A percentile compares a stretch with the other conserved stretches of the same genome.
phyloP scores from a whole-genome alignment of 2,888 invertebrate species.

The Peribatodes rhomboidaria region DNA sequence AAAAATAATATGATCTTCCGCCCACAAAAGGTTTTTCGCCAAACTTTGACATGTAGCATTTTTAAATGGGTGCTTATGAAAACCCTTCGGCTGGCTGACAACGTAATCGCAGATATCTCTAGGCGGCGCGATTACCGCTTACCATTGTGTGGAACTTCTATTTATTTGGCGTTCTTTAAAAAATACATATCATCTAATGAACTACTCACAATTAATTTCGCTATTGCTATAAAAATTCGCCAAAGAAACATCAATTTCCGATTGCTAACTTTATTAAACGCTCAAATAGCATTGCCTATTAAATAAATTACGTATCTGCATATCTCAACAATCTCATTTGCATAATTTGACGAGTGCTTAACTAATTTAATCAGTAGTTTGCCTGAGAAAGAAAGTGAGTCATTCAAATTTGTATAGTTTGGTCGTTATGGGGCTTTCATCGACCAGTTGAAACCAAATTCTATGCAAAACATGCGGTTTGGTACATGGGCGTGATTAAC shows the following conservation, averaged over 20 bases:
- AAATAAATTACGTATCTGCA: constrained; percentile 22
- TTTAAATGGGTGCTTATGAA: no score
- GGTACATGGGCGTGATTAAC: background rate
- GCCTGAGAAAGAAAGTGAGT: constrained; percentile 32
- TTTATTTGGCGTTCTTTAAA: no score
- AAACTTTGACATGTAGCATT: no score
- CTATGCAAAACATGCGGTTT: constrained; percentile 21
- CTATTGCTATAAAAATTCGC: background rate
- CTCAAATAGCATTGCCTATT: background rate
- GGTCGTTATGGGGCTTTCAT: constrained; percentile 18
- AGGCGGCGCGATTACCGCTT: no score
- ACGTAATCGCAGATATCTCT: no score
- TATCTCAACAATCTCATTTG: constrained; percentile 18
- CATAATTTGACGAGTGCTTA: constrained; percentile 29
- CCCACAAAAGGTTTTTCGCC: no score
- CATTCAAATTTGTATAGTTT: constrained; percentile 17
- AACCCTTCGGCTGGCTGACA: no score
- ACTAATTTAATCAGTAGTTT: constrained; percentile 22
- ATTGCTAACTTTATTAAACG: constrained; percentile 10
- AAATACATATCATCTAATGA: no score
- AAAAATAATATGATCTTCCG: no score
- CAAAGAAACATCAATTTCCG: constrained; percentile 11
- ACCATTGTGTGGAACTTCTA: no score
- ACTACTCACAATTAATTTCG: background rate
- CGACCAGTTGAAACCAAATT: constrained; percentile 21